phyloP scores from a whole-genome alignment of 92 coral and sea anemone species.

The Blastomussa wellsi region DNA sequence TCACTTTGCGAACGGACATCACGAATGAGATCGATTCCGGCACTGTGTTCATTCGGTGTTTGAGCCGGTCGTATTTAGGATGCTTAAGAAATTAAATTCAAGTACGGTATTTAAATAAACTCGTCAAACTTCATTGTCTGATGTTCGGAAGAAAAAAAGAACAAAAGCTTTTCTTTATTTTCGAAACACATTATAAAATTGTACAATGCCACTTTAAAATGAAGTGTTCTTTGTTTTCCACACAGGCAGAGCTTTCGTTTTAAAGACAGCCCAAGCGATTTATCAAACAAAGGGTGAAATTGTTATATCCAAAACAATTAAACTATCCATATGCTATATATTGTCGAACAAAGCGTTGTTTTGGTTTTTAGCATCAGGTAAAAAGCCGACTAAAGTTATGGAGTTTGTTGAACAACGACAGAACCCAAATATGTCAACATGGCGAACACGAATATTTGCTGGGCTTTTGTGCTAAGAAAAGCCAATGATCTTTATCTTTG shows the following conservation, averaged over 20 bases:
- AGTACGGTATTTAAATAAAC: not conserved
- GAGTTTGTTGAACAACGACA: not conserved
- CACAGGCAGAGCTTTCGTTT: not conserved
- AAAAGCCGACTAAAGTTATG: not conserved
- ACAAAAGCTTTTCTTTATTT: not conserved
- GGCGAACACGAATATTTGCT: constrained; percentile 4
- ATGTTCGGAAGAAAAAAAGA: not conserved
- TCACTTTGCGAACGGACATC: not conserved
- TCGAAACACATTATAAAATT: not conserved
- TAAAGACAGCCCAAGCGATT: not conserved
- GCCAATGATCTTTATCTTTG: constrained; percentile 2
- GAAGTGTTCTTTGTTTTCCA: constrained; percentile 9
- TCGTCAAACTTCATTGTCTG: not conserved
- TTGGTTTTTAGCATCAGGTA: not conserved
- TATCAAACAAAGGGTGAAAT: constrained; percentile 10
- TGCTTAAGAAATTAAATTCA: not conserved
- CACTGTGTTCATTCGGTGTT: not conserved
- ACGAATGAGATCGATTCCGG: not conserved
- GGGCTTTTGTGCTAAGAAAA: not conserved
- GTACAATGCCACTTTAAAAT: not conserved
- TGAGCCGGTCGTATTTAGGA: not conserved
- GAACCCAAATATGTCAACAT: not conserved
- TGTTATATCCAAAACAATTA: not conserved
- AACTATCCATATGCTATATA: not conserved
- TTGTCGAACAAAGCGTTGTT: not conserved